Evolutionary conservation across 1,140 invertebrate species (phyloP).

Genomic region (Ips nitidus): DNA sequence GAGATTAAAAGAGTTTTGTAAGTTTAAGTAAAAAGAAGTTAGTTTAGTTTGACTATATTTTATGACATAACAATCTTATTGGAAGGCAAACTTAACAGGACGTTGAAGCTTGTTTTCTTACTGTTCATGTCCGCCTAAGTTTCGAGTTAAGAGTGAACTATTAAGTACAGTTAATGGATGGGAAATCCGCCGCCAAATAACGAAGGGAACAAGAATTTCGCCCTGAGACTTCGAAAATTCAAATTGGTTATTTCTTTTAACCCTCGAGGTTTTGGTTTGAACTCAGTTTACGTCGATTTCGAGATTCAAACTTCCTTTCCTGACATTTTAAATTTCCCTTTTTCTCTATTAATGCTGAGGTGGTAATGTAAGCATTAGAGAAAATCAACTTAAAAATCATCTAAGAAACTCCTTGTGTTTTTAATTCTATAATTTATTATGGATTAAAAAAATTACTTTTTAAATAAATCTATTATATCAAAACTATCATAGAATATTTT

Average conservation of each 20-base stretch:
- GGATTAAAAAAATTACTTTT: too few species aligned
- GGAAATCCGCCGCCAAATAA: constrained; percentile 27
- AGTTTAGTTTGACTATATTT: constrained; percentile 6
- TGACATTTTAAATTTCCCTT: too few species aligned
- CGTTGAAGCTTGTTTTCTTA: constrained; percentile 24
- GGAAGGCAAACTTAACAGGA: constrained; percentile 13
- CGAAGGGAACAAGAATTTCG: constrained; percentile 12
- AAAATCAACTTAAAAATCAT: too few species aligned
- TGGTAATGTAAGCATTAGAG: too few species aligned
- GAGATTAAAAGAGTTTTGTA: too few species aligned
- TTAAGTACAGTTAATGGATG: constrained; percentile 33
- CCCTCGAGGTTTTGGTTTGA: background rate
- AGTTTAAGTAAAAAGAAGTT: too few species aligned
- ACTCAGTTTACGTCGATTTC: background rate
- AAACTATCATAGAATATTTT: background rate
- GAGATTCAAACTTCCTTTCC: too few species aligned
- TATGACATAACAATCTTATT: constrained; percentile 19
- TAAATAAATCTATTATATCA: too few species aligned
- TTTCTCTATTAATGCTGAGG: too few species aligned
- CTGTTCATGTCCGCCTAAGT: constrained; percentile 24
- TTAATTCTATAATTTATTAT: too few species aligned
- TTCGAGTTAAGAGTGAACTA: constrained; percentile 31
- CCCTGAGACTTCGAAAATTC: constrained; percentile 10
- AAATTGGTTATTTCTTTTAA: constrained; percentile 17
- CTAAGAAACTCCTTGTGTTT: too few species aligned